Evolutionary conservation across 2,113 vertebrate species (phyloP), one percentile per base, ranked within the genome.

Genomic region (Larimichthys polyactis): DNA sequence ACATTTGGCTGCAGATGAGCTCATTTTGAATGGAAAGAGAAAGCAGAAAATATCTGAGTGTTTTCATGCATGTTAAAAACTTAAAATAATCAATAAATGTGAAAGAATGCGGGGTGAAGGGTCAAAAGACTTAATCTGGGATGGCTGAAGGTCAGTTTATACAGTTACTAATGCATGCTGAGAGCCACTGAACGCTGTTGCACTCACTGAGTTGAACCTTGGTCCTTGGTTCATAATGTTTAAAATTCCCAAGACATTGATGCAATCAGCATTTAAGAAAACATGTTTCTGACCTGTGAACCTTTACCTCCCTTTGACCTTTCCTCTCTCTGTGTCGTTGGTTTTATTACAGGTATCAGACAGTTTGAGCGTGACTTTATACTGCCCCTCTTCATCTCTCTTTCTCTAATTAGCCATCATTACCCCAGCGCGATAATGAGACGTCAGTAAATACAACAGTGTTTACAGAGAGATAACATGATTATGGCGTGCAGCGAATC

Each of bases 401-500:
- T 82, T 74, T 76, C 72, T 63, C 54, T 78, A 76, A 85, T 55
- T 85, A 84, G 54, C 46, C 75, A 71, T 69, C 62, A 67, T 67
- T 49, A 43, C 32, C 76, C 72, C 51, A 22, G 66, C 24, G 78
- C 20, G 54, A 77, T 80, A 51, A 77, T 22, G 55, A 80, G 52
- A 83, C 29, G 62, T 73, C 69, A 80, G 84, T 81, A 89, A 87
- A 90, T 62, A 84, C 75, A 73, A 71, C 67, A 71, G 55, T 71
- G 71, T 88, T 92, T 91, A 90, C 81, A 83, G 82, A 75, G 66
- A 73, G 14, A n/a, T 62, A 66, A 73, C 63, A 73, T 82, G 79
- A 89, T 89, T 62, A 85, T 66, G 83, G 64, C 76, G 55, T 66
- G 72, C 69, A 58, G 89, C 1, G 24, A 83, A 78, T 81, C 68